phyloP scores from a whole-genome alignment of 37 sponge, comb jelly and placozoan genomes.

The Chondrosia reniformis region DNA sequence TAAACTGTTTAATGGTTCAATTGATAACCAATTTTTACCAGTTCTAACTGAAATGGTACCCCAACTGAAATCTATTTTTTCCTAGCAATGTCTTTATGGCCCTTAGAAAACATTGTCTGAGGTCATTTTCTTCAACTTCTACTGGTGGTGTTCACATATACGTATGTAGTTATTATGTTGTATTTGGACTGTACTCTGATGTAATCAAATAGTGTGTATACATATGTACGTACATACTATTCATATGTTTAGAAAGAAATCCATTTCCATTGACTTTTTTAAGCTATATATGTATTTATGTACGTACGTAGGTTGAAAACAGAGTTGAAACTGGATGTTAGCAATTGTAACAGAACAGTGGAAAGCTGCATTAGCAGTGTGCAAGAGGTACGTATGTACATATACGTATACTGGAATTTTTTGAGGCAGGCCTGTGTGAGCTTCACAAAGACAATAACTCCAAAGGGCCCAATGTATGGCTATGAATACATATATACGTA shows the following conservation, averaged over 20 bases:
- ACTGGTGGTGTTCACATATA: no score
- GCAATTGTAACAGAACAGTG: background rate
- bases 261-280: background rate
- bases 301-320: background rate
- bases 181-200: no score
- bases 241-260: background rate
- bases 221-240: conserved; percentile 8
- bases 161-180: background rate
- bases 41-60: no score
- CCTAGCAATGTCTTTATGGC: no score
- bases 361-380: conserved; percentile 8
- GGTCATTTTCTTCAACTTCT: no score
- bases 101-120: no score
- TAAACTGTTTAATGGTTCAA: no score
- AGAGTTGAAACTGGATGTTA: conserved; percentile 16
- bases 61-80: no score
- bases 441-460: background rate
- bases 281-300: background rate
- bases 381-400: background rate
- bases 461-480: background rate
- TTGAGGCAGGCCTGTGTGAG: background rate
- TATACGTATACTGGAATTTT: background rate
- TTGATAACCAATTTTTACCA: no score
- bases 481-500: background rate
- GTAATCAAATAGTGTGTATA: no score